Conservation (phyloP, 1,140 invertebrate species). For the Aphis craccivora region DNA sequence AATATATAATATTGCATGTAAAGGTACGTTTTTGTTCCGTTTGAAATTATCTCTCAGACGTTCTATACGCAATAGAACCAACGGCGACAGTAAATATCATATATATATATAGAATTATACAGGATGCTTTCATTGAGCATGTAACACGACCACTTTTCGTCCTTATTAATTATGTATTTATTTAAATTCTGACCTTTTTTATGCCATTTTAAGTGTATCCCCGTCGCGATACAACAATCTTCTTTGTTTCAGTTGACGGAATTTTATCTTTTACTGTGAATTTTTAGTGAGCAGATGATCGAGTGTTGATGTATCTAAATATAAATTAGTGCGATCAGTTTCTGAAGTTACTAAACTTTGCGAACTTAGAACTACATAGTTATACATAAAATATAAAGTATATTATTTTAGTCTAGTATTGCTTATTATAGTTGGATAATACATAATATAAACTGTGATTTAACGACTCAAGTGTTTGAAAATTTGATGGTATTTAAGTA, state of each 20-base stretch:
- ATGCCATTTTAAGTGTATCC: background rate
- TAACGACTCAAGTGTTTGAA: background rate
- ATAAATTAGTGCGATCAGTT: too few relatives aligned
- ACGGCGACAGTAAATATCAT: background rate
- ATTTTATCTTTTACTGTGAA: background rate
- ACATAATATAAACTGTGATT: too few relatives aligned
- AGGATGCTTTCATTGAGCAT: background rate
- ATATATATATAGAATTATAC: background rate
- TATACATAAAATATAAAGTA: background rate
- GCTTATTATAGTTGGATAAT: too few relatives aligned
- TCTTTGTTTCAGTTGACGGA: background rate
- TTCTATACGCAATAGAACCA: background rate
- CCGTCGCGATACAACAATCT: background rate
- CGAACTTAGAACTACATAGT: background rate
- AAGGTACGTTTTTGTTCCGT: background rate
- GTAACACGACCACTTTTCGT: background rate
- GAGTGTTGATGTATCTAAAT: background rate
- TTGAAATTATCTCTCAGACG: slow-evolving; percentile 8
- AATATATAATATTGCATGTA: background rate
- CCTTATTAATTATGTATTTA: background rate
- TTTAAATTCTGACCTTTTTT: background rate
- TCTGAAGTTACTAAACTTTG: too few relatives aligned
- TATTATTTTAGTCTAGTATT: background rate
- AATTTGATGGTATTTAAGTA: background rate
- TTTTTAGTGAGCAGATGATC: background rate